Percentiles rank a stretch among this genome's conserved stretches.
Conservation (phyloP, 2,797 vertebrate genomes). For the Sciaenops ocellatus region DNA sequence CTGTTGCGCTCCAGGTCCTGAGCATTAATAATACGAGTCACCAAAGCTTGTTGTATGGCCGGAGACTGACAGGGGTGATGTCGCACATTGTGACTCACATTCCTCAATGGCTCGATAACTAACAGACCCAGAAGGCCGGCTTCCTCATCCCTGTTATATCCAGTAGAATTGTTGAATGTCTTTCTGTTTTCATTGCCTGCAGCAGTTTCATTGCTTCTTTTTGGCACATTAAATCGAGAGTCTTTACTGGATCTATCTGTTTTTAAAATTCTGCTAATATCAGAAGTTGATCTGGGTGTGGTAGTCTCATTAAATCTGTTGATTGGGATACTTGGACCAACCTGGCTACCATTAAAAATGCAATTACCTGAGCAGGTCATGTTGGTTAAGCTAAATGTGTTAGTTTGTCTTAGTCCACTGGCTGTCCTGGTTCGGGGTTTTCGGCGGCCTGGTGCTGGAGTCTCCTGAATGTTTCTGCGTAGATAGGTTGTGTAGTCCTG, state of each 20-base stretch:
- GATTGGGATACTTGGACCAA: neutral
- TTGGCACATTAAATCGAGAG: conserved; percentile 8
- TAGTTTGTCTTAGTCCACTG: neutral
- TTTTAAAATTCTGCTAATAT: conserved; percentile 4
- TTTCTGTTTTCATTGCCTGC: neutral
- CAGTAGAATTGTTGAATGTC: neutral
- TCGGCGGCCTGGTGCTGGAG: conserved; percentile 16
- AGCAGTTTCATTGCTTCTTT: neutral
- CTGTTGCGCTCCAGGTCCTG: conserved; percentile 70
- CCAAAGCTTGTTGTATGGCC: conserved; percentile 72
- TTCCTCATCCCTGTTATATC: neutral
- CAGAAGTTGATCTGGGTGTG: conserved; percentile 3
- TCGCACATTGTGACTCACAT: conserved; percentile 71
- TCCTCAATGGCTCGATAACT: conserved; percentile 68
- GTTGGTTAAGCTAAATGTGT: conserved; percentile 12
- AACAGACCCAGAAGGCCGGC: conserved; percentile 51
- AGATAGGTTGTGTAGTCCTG: conserved; percentile 71
- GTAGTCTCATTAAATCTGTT: conserved; percentile 12
- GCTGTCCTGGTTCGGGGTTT: neutral
- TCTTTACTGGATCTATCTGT: neutral
- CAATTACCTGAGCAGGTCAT: conserved; percentile 16
- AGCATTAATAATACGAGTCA: conserved; percentile 60
- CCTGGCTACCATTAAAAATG: conserved; percentile 27
- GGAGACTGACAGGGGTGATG: conserved; percentile 76
- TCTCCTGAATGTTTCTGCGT: conserved; percentile 66